Conservation (phyloP, 2,888 invertebrate genomes). For the Chalcis sispes region DNA sequence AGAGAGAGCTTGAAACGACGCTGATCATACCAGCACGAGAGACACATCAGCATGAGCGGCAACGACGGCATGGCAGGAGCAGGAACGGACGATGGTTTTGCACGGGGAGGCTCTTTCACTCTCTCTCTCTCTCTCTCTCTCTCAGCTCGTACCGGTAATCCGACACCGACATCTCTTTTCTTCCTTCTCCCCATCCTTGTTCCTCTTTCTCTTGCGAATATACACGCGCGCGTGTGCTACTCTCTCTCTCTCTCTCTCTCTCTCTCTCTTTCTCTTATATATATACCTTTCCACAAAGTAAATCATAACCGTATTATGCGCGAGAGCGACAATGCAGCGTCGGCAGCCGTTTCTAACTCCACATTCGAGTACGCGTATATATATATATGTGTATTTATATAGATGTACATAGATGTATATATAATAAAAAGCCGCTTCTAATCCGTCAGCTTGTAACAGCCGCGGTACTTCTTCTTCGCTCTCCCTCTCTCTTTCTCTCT, state of each 20-base stretch:
- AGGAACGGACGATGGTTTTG: not conserved
- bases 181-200: constrained; percentile 59
- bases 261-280: not conserved
- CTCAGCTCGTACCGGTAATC: constrained; percentile 68
- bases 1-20: too few species aligned
- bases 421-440: constrained; percentile 72
- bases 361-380: too few species aligned
- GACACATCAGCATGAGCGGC: not conserved
- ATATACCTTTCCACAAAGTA: constrained; percentile 64
- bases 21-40: too few species aligned
- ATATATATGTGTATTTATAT: not conserved
- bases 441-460: constrained; percentile 68
- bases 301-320: constrained; percentile 74
- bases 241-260: constrained; percentile 59
- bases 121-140: constrained; percentile 61
- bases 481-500: not conserved
- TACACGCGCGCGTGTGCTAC: not conserved
- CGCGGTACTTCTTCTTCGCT: not conserved
- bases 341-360: not conserved
- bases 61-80: constrained; percentile 25
- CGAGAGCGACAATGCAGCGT: constrained; percentile 1
- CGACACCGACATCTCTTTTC: constrained; percentile 68
- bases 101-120: constrained; percentile 54
- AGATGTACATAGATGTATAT: constrained; percentile 58
- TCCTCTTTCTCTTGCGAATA: constrained; percentile 25